Percentiles rank a stretch among this genome's conserved stretches.
phyloP scores from a whole-genome alignment of 2,888 invertebrate genomes.

The Nineta flava region DNA sequence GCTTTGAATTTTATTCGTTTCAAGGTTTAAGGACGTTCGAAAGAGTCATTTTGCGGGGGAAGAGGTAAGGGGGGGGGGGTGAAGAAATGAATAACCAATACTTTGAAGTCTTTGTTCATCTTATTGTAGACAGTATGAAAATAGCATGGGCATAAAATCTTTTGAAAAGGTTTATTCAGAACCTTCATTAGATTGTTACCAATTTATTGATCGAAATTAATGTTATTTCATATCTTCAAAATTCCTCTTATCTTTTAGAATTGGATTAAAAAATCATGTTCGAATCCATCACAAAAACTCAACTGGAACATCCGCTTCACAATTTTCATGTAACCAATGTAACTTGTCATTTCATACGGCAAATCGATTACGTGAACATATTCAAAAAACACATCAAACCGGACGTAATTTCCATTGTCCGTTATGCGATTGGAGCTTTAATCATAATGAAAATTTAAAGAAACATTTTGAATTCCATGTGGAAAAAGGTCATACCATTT shows the following conservation, averaged over 20 bases:
- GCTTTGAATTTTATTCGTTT: no score
- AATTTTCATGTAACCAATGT: not conserved
- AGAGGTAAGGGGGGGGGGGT: no score
- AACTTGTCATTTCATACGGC: not conserved
- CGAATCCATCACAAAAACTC: not conserved
- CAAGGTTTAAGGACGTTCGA: no score
- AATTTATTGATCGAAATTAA: no score
- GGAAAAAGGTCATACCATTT: conserved; percentile 4
- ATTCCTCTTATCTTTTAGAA: not conserved
- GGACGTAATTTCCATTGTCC: not conserved
- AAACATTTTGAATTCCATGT: conserved; percentile 6
- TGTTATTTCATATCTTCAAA: not conserved
- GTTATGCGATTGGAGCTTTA: conserved; percentile 4
- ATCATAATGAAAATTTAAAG: conserved; percentile 1
- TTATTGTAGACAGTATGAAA: no score
- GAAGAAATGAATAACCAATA: no score
- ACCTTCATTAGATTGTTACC: no score
- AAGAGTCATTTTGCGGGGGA: no score
- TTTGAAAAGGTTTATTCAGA: not conserved
- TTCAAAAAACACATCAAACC: not conserved
- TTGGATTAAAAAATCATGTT: not conserved
- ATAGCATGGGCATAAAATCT: no score
- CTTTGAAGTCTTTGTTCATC: no score
- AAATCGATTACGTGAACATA: not conserved
- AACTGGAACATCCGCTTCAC: not conserved